Percentiles rank a stretch among this genome's conserved stretches.
Conservation (phyloP, 2,888 invertebrate genomes). For the Abrostola tripartita region DNA sequence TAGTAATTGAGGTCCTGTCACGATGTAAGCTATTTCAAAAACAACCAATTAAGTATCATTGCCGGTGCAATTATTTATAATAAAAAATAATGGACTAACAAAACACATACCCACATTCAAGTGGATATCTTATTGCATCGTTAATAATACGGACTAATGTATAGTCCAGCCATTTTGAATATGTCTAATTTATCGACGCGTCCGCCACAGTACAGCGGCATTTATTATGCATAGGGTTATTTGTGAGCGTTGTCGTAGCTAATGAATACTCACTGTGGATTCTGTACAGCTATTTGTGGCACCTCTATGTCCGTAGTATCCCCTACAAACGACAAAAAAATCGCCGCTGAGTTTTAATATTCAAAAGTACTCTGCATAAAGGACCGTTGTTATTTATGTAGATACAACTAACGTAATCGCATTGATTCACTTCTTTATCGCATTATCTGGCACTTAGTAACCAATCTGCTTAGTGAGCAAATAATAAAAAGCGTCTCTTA, state of each 20-base stretch:
- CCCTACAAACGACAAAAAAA: constrained; percentile 22
- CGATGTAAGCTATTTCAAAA: constrained; percentile 26
- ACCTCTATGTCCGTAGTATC: constrained; percentile 6
- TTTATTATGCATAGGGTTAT: constrained; percentile 68
- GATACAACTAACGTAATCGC: constrained; percentile 16
- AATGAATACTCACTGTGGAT: constrained; percentile 58
- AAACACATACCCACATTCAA: constrained; percentile 8
- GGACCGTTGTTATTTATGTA: constrained; percentile 10
- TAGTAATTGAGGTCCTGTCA: constrained; percentile 4
- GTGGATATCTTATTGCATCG: constrained; percentile 6
- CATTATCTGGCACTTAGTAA: constrained; percentile 20
- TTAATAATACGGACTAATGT: constrained; percentile 9
- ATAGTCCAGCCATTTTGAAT: constrained; percentile 32
- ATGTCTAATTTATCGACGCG: constrained; percentile 28
- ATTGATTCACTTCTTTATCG: constrained; percentile 26
- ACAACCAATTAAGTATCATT: constrained; percentile 15
- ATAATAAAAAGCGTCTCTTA: constrained; percentile 18
- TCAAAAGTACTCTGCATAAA: constrained; percentile 19
- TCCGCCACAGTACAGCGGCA: constrained; percentile 35
- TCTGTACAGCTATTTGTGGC: constrained; percentile 35
- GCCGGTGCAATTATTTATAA: constrained; percentile 8
- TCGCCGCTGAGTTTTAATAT: constrained; percentile 29
- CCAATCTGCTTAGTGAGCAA: constrained; percentile 24
- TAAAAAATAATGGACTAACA: constrained; percentile 12
- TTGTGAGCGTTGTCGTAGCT: constrained; percentile 60